Evolutionary conservation across 1,140 invertebrate genomes (phyloP), one percentile per base, ranked within the genome.

Genomic region (Drosophila nigromelanica): DNA sequence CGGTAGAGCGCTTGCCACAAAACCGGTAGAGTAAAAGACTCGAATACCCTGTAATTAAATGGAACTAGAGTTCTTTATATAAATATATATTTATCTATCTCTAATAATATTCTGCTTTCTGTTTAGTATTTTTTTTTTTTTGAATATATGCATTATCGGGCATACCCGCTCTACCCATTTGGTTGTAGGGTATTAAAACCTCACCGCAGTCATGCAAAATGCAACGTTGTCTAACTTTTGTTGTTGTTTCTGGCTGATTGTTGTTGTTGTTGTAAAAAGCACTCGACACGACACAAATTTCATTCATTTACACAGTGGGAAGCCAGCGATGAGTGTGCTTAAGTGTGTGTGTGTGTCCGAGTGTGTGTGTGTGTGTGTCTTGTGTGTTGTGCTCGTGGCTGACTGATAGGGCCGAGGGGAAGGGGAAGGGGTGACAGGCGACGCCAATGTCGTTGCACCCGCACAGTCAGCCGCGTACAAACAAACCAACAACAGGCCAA

Each of bases 371-470:
- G 7, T 8, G 7, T 35, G 33, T 35, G 33, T 10, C n/a, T n/a
- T n/a, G 33, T 10, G 8, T 35, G 8, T 45, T 27, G 10, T 50
- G 37, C 8, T 5, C 24, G 5, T 33, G 6, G 21, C 6, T 43
- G 14, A 5, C 35, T 11, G 30, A 35, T 35, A 8, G 15, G 14
- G 50, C 14, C 21, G 24, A 15, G 30, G 24, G 35, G 37, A 33
- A 37, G 1, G 37, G 35, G 21, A 30, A 10, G 24, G 37, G 37
- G 5, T 14, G 30, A 12, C n/a, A 4, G 21, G 11, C 10, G 47
- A 6, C 30, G 30, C 54, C 62, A 76, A 76, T 80, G 80, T 83
- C 80, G 82, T 85, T 85, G 80, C 80, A 80, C 80, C 85, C 48
- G 45, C 51, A 33, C 59, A 58, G 55, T 54, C n/a, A 40, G 10